These are phyloP conservation scores for Euglossa dilemma DNA, from an alignment of 1,140 invertebrate species.

Conservation along the genomic window DNA sequence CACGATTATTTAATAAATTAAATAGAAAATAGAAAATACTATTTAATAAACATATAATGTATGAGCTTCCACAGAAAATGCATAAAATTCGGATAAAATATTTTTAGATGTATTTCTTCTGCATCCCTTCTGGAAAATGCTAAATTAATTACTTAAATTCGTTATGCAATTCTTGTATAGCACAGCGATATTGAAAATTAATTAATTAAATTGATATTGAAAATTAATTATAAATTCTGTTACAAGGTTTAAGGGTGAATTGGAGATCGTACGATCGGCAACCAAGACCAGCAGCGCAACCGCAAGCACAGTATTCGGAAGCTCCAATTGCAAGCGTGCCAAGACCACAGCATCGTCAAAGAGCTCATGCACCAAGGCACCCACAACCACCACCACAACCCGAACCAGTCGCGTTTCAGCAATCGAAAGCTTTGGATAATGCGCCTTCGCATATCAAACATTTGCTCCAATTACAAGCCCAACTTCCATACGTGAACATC, in stretches of 20 bases:
- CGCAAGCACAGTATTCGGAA: conserved; percentile 53
- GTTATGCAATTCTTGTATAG: too few relatives aligned
- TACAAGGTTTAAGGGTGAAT: conserved; percentile 75
- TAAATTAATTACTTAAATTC: too few relatives aligned
- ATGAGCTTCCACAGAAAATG: too few relatives aligned
- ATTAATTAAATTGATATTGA: not conserved
- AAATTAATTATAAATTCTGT: conserved; percentile 4
- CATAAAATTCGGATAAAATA: too few relatives aligned
- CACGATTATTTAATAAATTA: too few relatives aligned
- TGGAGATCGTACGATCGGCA: conserved; percentile 77
- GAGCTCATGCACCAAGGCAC: conserved; percentile 64
- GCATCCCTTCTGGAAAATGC: too few relatives aligned
- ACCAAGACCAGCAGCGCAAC: conserved; percentile 49
- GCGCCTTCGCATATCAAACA: conserved; percentile 78
- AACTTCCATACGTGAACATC: conserved; percentile 77
- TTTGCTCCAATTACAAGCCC: conserved; percentile 76
- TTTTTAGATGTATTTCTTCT: too few relatives aligned
- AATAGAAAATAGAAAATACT: too few relatives aligned
- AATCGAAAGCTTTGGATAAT: conserved; percentile 66
- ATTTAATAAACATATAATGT: too few relatives aligned
- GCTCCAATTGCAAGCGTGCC: conserved; percentile 20
- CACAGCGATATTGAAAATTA: too few relatives aligned
- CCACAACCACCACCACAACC: conserved; percentile 43
- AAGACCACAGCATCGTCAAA: conserved; percentile 77
- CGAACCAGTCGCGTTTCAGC: conserved; percentile 67